phyloP scores from a whole-genome alignment of 2,888 invertebrate species.

The Malachius bipustulatus region DNA sequence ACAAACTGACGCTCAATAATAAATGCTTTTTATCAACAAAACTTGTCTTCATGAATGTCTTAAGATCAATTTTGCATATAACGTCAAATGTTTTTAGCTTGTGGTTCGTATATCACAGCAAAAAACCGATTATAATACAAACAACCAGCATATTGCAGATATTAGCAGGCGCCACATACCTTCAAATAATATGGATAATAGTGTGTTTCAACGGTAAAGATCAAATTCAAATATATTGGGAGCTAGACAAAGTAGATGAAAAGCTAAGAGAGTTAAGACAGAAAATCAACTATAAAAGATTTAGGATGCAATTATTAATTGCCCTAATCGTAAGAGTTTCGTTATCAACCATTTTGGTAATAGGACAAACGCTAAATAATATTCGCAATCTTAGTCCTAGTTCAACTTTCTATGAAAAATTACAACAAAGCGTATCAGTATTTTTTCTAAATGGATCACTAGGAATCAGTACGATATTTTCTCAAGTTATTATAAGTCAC shows the following conservation, averaged over 20 bases:
- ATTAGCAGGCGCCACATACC: not conserved
- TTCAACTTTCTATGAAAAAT: no score
- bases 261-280: not conserved
- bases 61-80: no score
- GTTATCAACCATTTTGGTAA: not conserved
- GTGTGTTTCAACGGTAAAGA: conserved; percentile 7
- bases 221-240: conserved; percentile 4
- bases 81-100: no score
- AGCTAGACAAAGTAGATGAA: conserved; percentile 6
- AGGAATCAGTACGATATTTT: not conserved
- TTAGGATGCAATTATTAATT: not conserved
- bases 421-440: no score
- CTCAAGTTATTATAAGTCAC: not conserved
- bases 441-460: no score
- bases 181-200: conserved; percentile 1
- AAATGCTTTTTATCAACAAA: no score
- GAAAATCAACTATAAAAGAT: conserved; percentile 6
- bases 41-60: no score
- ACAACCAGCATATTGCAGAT: conserved; percentile 8
- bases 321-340: conserved; percentile 3
- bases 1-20: no score
- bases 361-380: no score
- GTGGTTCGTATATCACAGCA: no score
- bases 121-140: no score
- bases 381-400: no score